Conservation (phyloP, 2,888 invertebrate genomes). For the Apotomis betuletana region DNA sequence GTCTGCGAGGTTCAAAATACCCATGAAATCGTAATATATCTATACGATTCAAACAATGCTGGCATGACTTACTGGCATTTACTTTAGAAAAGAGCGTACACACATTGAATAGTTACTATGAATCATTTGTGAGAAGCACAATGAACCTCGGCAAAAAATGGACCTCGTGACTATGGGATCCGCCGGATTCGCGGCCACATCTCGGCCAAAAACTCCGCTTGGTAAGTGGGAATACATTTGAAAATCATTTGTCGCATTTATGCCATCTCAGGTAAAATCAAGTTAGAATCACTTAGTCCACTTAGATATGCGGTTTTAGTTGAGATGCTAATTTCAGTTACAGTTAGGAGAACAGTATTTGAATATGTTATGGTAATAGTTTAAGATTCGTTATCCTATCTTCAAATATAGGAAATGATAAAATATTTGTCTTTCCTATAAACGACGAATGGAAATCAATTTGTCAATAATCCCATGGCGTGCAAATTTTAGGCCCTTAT, state of each 20-base stretch:
- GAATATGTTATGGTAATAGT: neutral
- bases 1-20: neutral
- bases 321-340: slow-evolving; percentile 32
- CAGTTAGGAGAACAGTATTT: slow-evolving; percentile 33
- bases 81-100: slow-evolving; percentile 7
- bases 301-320: slow-evolving; percentile 26
- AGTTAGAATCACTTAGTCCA: slow-evolving; percentile 27
- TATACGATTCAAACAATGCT: neutral
- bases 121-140: slow-evolving; percentile 32
- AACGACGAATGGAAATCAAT: too few species aligned
- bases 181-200: slow-evolving; percentile 30
- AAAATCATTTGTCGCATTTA: slow-evolving; percentile 19
- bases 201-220: slow-evolving; percentile 16
- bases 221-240: slow-evolving; percentile 26
- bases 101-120: slow-evolving; percentile 27
- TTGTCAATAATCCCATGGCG: too few species aligned
- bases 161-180: slow-evolving; percentile 38
- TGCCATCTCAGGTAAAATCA: slow-evolving; percentile 11
- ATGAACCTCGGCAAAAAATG: slow-evolving; percentile 39
- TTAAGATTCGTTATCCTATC: too few species aligned
- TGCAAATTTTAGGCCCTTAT: too few species aligned
- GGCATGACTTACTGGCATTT: slow-evolving; percentile 12
- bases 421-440: too few species aligned
- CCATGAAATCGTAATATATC: neutral
- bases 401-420: too few species aligned